These are phyloP conservation scores for Hirtodrosophila duncani DNA, from an alignment of 2,888 invertebrate species.

Conservation along the genomic window DNA sequence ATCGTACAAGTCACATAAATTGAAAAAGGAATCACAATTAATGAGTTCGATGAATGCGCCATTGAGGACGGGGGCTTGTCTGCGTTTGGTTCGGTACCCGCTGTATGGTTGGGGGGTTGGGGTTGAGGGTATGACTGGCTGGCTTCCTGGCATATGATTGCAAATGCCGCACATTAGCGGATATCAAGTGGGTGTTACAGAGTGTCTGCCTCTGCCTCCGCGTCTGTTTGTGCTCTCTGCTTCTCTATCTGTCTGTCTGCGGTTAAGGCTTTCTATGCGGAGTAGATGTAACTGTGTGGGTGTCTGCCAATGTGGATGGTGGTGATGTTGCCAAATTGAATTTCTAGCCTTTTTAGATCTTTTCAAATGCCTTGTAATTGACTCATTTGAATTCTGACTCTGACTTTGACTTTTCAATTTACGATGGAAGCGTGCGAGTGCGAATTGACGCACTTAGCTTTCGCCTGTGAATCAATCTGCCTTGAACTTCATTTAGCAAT, in stretches of 20 bases:
- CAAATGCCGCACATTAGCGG: constrained; percentile 73
- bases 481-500: constrained; percentile 52
- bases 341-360: constrained; percentile 71
- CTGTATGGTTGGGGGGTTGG: constrained; percentile 9
- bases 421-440: constrained; percentile 20
- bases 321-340: constrained; percentile 61
- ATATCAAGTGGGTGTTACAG: constrained; percentile 71
- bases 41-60: constrained; percentile 69
- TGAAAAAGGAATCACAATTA: constrained; percentile 71
- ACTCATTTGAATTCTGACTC: constrained; percentile 70
- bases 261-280: constrained; percentile 32
- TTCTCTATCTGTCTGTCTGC: constrained; percentile 27
- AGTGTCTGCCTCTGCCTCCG: constrained; percentile 35
- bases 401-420: constrained; percentile 70
- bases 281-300: constrained; percentile 3
- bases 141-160: constrained; percentile 61
- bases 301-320: constrained; percentile 15
- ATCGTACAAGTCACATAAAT: constrained; percentile 55
- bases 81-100: constrained; percentile 18
- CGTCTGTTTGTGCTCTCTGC: background rate
- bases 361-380: constrained; percentile 67
- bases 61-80: constrained; percentile 32
- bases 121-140: constrained; percentile 16
- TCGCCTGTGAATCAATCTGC: constrained; percentile 48
- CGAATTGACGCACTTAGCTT: constrained; percentile 23